These are phyloP conservation scores for Eristalinus aeneus DNA, from an alignment of 2,888 invertebrate species.

Conservation along the genomic window DNA sequence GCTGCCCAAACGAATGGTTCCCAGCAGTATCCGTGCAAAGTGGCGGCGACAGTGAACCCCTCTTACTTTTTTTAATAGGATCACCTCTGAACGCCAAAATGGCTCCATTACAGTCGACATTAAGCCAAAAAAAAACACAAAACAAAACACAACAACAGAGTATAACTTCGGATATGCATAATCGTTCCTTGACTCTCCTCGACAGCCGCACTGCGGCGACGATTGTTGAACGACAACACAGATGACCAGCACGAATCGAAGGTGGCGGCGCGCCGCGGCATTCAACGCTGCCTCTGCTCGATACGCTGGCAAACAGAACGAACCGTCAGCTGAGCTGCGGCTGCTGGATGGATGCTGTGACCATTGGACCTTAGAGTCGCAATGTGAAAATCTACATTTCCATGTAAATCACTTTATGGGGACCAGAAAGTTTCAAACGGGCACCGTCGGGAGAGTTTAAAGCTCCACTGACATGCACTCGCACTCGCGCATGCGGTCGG, in stretches of 20 bases:
- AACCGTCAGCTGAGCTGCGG: not conserved
- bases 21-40: not conserved
- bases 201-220: not conserved
- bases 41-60: conserved; percentile 1
- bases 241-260: conserved; percentile 41
- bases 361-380: not conserved
- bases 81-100: conserved; percentile 16
- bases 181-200: conserved; percentile 19
- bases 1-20: not conserved
- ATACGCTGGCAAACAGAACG: not conserved
- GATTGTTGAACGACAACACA: not conserved
- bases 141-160: not conserved
- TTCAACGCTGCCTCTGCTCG: not conserved
- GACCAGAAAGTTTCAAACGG: not conserved
- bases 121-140: not conserved
- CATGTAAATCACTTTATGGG: conserved; percentile 51
- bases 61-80: conserved; percentile 50
- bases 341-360: not conserved
- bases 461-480: conserved; percentile 35
- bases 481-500: not conserved
- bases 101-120: conserved; percentile 13
- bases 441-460: not conserved
- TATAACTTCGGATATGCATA: conserved; percentile 41
- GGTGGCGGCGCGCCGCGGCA: conserved; percentile 38
- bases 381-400: conserved; percentile 32